phyloP scores from a whole-genome alignment of 35 echinoderm and acorn worm genomes.

The Lytechinus pictus region DNA sequence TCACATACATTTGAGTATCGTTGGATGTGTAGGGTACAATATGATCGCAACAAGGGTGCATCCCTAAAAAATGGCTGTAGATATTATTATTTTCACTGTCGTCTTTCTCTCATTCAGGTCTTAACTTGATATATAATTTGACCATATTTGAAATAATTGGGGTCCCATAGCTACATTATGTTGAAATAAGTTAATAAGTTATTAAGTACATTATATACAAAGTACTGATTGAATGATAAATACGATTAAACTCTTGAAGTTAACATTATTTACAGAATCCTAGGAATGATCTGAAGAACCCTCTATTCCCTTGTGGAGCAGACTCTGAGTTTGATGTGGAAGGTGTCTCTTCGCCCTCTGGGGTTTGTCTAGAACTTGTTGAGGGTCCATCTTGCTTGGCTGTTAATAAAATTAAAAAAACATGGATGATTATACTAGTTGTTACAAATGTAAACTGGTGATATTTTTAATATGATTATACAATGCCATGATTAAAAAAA shows the following conservation, averaged over 20 bases:
- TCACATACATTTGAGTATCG: too few species aligned
- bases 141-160: too few species aligned
- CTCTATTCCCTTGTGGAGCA: not conserved
- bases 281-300: slow-evolving; percentile 24
- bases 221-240: not conserved
- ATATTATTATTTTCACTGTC: too few species aligned
- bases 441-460: not conserved
- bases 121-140: too few species aligned
- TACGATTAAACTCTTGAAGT: not conserved
- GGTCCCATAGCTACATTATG: too few species aligned
- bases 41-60: too few species aligned
- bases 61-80: too few species aligned
- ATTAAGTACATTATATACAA: not conserved
- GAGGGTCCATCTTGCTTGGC: not conserved
- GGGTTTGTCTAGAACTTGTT: not conserved
- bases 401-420: not conserved
- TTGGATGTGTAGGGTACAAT: too few species aligned
- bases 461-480: not conserved
- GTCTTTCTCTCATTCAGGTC: too few species aligned
- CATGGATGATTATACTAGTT: too few species aligned
- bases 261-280: slow-evolving; percentile 28
- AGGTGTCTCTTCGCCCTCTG: not conserved
- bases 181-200: not conserved
- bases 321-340: not conserved
- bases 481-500: not conserved